Base-by-base conservation (phyloP, 2,888 invertebrate species). In the Alcis repandata region DNA sequence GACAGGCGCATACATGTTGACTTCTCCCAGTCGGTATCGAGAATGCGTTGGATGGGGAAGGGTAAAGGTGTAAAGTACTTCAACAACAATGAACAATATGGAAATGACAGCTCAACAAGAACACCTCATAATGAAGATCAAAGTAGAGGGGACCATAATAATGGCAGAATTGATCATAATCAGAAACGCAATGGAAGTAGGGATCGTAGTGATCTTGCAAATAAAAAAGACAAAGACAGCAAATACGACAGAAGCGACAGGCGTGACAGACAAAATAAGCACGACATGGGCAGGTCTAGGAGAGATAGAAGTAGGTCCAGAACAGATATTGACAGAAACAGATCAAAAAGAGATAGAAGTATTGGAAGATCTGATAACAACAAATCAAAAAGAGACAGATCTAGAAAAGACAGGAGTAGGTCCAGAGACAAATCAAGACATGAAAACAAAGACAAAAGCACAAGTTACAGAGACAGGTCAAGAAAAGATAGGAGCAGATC, bases 1-100 rank as follows among this genome's bases (percentile, higher is more conserved):
- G 99, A 99, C 85, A 94, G 99, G 27, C 94, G 99, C 71, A 99
- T 99, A 80, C 99, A 99, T 91, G 99, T 99, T 0, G 99, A 99
- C 90, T 99, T 99, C 92, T 99, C 99, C 71, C 99, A 99, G 87
- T 99, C 99, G 53, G 99, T 99, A 0, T 96, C 99, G 1, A 99
- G 99, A 90, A 95, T 98, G 76, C 96, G 96, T 78, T 98, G 98
- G 97, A 94, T 96, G 59, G 98, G 98, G 1, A 98, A 98, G 91
- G 98, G 97, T 0, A 94, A 96, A 80, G 97, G 97, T 6, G 95
- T 97, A 0, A 94, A 95, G 70, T 94, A 95, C 83, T 92, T 92
- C 70, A 84, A 86, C 83, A 87, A 89, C 60, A 85, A 85, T 67
- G 84, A 73, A 59, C 20, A 54, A 38, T n/a, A 27, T 33, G 41